Evolutionary conservation across 2,888 invertebrate species (phyloP).

Genomic region (Drosophila nr. medialis): DNA sequence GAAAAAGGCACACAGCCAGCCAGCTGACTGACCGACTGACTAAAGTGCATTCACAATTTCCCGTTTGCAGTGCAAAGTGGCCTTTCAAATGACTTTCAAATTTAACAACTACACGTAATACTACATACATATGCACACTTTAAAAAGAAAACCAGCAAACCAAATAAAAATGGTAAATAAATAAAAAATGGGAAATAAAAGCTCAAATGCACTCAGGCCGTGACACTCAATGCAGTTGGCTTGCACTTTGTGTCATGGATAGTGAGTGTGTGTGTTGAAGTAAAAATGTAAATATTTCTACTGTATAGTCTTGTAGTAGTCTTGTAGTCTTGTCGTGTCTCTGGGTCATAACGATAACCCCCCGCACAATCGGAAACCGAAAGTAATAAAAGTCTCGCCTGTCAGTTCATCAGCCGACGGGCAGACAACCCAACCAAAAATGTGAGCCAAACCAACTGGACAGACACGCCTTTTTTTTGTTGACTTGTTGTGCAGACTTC

Average conservation of each 20-base stretch:
- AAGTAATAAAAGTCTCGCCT: slow-evolving; percentile 67
- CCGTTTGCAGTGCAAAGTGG: slow-evolving; percentile 46
- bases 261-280: slow-evolving; percentile 30
- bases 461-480: slow-evolving; percentile 51
- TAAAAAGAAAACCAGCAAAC: slow-evolving; percentile 32
- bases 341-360: slow-evolving; percentile 59
- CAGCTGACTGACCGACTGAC: slow-evolving; percentile 14
- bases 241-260: slow-evolving; percentile 45
- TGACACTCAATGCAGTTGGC: slow-evolving; percentile 63
- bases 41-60: slow-evolving; percentile 54
- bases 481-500: background rate
- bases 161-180: slow-evolving; percentile 28
- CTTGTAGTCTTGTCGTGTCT: slow-evolving; percentile 61
- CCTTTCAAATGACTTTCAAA: slow-evolving; percentile 71
- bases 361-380: slow-evolving; percentile 13
- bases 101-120: slow-evolving; percentile 28
- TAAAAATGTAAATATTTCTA: slow-evolving; percentile 61
- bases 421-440: slow-evolving; percentile 21
- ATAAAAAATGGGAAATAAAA: slow-evolving; percentile 12
- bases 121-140: background rate
- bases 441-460: slow-evolving; percentile 61
- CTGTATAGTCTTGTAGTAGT: no score
- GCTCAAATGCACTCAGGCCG: slow-evolving; percentile 52
- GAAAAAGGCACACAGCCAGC: slow-evolving; percentile 18
- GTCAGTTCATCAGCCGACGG: slow-evolving; percentile 53